Evolutionary conservation across 1,140 invertebrate species (phyloP), one percentile per base, ranked within the genome.

Genomic region (Papilio helenus): DNA sequence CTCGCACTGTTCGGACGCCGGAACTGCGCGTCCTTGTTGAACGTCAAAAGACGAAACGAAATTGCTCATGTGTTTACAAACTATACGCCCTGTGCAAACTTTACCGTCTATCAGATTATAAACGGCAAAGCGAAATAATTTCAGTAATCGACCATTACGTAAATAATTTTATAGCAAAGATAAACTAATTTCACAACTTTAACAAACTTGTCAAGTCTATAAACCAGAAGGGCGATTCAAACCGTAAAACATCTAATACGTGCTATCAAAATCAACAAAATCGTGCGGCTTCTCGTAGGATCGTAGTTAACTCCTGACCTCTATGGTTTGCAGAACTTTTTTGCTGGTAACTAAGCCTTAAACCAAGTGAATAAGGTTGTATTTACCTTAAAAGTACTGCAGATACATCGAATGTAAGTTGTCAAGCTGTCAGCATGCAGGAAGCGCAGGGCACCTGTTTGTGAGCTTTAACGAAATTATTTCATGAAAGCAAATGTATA

Each of bases 281-380:
- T 74, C 72, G 72, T 74, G 72, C 26, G 12, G 44, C 44, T 76
- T 61, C 61, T 79, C 78, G 49, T 29, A 73, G 16, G 55, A 42
- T 79, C 42, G 78, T 79, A 80, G 80, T 81, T 81, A 78, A 81
- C 80, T 79, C 49, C 71, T 79, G 58, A 81, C 71, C 80, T 72
- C 65, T 71, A 29, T 2, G 34, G 16, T 20, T 65, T 61, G 23
- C 68, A 55, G 4, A 16, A 74, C 42, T 77, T 72, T 23, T 26
- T 20, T 55, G 61, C 73, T 9, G 16, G 10, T 29, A 26, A 23
- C 20, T 23, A 74, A 74, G 12, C 2, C 39, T 74, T 74, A 74
- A n/a, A 14, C 14, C 10, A 74, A 46, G 8, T 9, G n/a, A 26
- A 46, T 51, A 74, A 44, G 16, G 72, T 26, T 29, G 2, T 46